Evolutionary conservation across 2,113 vertebrate genomes (phyloP), one percentile per base, ranked within the genome.

Genomic region (Arenaria interpres): DNA sequence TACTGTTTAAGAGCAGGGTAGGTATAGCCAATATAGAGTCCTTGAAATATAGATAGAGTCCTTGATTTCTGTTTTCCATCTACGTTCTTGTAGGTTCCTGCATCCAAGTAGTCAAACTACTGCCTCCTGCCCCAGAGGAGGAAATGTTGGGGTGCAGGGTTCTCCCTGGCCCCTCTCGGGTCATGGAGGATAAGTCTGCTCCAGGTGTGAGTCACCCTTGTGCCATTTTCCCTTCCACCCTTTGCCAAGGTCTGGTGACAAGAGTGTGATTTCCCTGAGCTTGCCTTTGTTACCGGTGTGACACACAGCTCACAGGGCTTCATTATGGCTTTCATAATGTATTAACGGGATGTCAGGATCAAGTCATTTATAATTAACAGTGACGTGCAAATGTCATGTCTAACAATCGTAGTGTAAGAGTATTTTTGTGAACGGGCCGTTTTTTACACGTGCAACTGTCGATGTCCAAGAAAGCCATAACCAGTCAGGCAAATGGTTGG

Each of bases 321-420:
- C 93, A 88, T 90, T 95, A 67, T 16, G 69, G 71, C 68, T 96
- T 87, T 94, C 92, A 89, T 53, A 72, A 89, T 16, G 73, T 93
- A 53, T 92, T 76, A 90, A 75, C 1, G 10, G 59, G 80, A 72
- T 84, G 89, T 89, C 89, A 93, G 76, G 43, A 84, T 84, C 75
- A 15, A 87, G 86, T 87, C 23, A 84, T 90, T 95, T 88, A 45
- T 88, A 92, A 96, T 96, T 93, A 94, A 74, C 71, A 56, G 72
- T 53, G 67, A 81, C 7, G 16, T 87, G 60, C 69, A 64, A 62
- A 54, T 66, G 80, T 86, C 93, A 62, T 51, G 67, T n/a, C 76
- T 90, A 69, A 71, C 63, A 45, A 35, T 69, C 68, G 59, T 51
- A 77, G 66, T n/a, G 67, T 17, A 25, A 50, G 66, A 81, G 33